A percentile compares a stretch with the other conserved stretches of the same genome.
Conservation (phyloP, 2,888 invertebrate genomes). For the Blera fallax region DNA sequence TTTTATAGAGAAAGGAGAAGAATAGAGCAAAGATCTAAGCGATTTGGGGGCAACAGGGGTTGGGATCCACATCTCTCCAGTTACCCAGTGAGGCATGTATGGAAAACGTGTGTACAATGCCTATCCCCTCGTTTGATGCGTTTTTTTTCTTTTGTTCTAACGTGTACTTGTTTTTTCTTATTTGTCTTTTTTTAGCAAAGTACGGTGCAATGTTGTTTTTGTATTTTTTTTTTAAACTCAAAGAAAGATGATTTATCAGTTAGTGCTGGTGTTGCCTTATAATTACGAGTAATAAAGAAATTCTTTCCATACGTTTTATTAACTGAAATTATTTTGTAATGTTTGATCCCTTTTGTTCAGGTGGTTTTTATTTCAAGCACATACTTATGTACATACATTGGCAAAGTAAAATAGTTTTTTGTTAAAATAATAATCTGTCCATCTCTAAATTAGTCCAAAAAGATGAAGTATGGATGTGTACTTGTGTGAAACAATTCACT, state of each 20-base stretch:
- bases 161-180: slow-evolving; percentile 16
- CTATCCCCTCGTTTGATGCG: not conserved
- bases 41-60: slow-evolving; percentile 34
- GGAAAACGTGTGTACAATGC: not conserved
- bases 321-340: no score
- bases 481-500: no score
- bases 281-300: not conserved
- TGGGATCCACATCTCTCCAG: slow-evolving; percentile 49
- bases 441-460: no score
- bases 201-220: slow-evolving; percentile 16
- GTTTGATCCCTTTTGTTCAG: no score
- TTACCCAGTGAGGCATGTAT: slow-evolving; percentile 20
- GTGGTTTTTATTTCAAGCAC: no score
- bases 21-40: slow-evolving; percentile 52
- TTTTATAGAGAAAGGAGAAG: slow-evolving; percentile 52
- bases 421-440: no score
- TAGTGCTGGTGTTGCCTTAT: slow-evolving; percentile 3
- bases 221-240: not conserved
- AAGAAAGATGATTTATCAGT: slow-evolving; percentile 18
- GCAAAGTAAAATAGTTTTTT: no score
- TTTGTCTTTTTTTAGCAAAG: slow-evolving; percentile 9
- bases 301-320: not conserved
- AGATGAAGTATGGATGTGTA: no score
- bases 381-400: no score
- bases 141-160: slow-evolving; percentile 13